Evolutionary conservation across 2,113 vertebrate genomes (phyloP).

Genomic region (Sebastes schlegelii): DNA sequence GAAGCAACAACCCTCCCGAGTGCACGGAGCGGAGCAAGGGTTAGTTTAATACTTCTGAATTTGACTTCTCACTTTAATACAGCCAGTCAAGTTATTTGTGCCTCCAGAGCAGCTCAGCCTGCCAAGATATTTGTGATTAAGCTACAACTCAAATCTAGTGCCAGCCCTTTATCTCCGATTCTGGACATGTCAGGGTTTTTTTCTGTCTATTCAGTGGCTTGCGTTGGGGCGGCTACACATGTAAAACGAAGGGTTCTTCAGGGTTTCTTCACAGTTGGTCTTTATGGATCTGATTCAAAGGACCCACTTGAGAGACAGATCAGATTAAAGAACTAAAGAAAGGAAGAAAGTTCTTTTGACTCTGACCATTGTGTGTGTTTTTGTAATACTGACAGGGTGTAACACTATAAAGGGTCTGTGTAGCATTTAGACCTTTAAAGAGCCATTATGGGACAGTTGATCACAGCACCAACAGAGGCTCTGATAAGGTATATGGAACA

Average conservation of each 20-base stretch:
- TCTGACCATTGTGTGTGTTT: slow-evolving; percentile 21
- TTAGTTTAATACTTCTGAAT: background rate
- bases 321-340: slow-evolving; percentile 34
- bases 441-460: background rate
- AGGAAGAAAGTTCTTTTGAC: background rate
- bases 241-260: slow-evolving; percentile 11
- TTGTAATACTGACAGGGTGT: slow-evolving; percentile 18
- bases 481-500: slow-evolving; percentile 8
- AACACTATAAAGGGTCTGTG: slow-evolving; percentile 15
- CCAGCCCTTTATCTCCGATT: background rate
- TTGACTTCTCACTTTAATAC: background rate
- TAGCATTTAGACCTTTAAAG: slow-evolving; percentile 3
- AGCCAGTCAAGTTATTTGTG: slow-evolving; percentile 36
- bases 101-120: slow-evolving; percentile 39
- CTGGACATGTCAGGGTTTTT: slow-evolving; percentile 23
- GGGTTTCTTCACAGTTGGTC: slow-evolving; percentile 17
- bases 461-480: background rate
- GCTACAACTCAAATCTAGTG: slow-evolving; percentile 32
- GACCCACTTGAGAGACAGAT: slow-evolving; percentile 9
- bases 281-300: slow-evolving; percentile 18
- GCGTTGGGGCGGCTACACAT: background rate
- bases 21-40: background rate
- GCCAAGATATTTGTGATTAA: slow-evolving; percentile 23
- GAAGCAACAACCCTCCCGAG: background rate
- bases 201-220: slow-evolving; percentile 18